phyloP scores from a whole-genome alignment of 2,888 invertebrate species.

The Chydorus sphaericus region DNA sequence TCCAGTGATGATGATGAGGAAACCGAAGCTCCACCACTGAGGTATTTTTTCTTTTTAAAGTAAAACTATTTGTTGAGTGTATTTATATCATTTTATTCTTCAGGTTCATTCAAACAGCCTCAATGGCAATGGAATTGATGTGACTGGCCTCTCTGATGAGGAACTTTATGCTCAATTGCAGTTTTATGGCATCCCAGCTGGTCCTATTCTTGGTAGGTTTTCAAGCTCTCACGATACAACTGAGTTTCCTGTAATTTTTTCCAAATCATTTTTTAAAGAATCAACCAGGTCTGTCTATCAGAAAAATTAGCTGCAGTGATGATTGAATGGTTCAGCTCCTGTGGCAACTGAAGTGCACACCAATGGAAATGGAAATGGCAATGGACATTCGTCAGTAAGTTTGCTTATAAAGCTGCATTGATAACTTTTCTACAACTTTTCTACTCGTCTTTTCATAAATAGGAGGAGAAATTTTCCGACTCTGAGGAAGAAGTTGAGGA shows the following conservation, averaged over 20 bases:
- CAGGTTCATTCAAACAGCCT: neutral
- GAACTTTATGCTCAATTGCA: conserved; percentile 10
- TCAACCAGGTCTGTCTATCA: conserved; percentile 17
- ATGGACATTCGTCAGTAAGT: too few relatives aligned
- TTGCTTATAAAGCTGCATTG: too few relatives aligned
- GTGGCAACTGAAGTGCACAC: neutral
- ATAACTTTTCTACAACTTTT: too few relatives aligned
- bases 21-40: neutral
- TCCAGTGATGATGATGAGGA: conserved; percentile 18
- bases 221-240: neutral
- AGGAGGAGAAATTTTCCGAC: neutral
- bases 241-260: neutral
- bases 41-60: neutral
- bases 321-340: conserved; percentile 8
- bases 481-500: conserved; percentile 6
- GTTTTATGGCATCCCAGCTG: conserved; percentile 10
- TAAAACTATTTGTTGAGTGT: neutral
- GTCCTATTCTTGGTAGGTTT: conserved; percentile 16
- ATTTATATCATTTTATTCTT: neutral
- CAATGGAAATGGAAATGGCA: neutral
- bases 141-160: conserved; percentile 12
- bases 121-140: neutral
- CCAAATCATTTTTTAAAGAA: conserved; percentile 9
- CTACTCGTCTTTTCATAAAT: too few relatives aligned
- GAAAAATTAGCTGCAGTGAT: conserved; percentile 14